Evolutionary conservation across 1,140 invertebrate genomes (phyloP).

Genomic region (Chlorops oryzae): DNA sequence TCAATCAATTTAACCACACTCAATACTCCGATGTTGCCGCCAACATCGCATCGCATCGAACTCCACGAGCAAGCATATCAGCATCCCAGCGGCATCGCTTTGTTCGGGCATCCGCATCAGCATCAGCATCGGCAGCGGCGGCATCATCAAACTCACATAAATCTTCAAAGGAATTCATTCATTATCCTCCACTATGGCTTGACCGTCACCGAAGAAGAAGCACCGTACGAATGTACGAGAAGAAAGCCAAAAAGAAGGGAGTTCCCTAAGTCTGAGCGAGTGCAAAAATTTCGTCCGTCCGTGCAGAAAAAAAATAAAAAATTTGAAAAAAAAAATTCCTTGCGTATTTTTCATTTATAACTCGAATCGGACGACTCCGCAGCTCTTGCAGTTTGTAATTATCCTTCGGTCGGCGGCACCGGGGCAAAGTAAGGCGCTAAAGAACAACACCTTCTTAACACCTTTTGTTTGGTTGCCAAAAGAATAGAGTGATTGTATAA

Average conservation of each 20-base stretch:
- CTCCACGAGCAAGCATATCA: background rate
- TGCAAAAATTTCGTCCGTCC: background rate
- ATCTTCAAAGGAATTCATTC: constrained; percentile 44
- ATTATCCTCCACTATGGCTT: constrained; percentile 29
- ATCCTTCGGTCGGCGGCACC: constrained; percentile 17
- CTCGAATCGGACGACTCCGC: too few species aligned
- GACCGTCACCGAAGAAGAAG: constrained; percentile 1
- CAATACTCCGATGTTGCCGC: background rate
- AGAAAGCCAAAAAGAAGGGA: too few species aligned
- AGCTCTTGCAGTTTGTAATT: constrained; percentile 23
- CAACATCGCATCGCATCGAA: background rate
- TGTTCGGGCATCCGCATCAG: too few species aligned
- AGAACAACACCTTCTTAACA: constrained; percentile 47
- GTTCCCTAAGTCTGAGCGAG: too few species aligned
- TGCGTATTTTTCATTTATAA: constrained; percentile 4
- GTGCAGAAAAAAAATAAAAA: background rate
- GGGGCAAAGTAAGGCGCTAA: constrained; percentile 35
- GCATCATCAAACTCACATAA: constrained; percentile 48
- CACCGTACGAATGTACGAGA: background rate
- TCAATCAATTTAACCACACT: constrained; percentile 35
- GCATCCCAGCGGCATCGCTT: too few species aligned
- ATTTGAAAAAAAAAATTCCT: background rate
- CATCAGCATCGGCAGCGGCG: too few species aligned
- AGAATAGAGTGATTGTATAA: too few species aligned
- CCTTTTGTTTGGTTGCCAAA: too few species aligned